Evolutionary conservation across 2,113 vertebrate species (phyloP), one percentile per base, ranked within the genome.

Genomic region (Phrynosoma platyrhinos): DNA sequence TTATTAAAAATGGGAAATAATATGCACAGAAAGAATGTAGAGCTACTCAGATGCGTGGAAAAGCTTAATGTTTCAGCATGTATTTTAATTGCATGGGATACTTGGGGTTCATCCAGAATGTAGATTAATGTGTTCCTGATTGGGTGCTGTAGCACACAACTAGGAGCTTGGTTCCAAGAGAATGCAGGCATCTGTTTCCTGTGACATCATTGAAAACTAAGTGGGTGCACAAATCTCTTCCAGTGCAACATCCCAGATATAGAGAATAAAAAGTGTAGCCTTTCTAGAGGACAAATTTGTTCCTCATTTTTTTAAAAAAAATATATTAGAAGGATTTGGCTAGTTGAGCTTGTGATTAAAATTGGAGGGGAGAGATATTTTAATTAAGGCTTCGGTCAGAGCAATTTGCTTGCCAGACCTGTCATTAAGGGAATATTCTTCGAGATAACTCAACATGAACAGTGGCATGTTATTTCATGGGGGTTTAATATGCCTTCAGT

Each of bases 31-130:
- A 58, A 36, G n/a, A 4, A 30, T 91, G 23, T 80, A n/a, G 82
- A 81, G 36, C 85, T 66, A 14, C 0, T 77, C 40, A 74, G 75
- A 91, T 90, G 81, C 91, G 89, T 79, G 85, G 72, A 91, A 71
- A 82, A 90, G 85, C 64, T 71, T 87, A 91, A n/a, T 52, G 89
- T 77, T 91, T 58, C 92, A 92, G 68, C 78, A 74, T 86, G 80
- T 20, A 76, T 13, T 47, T 4, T 89, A 62, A 80, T 76, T 87
- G 12, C 52, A 53, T 82, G 75, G 76, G 87, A 89, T n/a, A 66
- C 40, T 76, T 40, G 21, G 52, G 47, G 66, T 30, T 69, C 66
- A 69, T n/a, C 27, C 47, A 12, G 32, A 71, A 86, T 88, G 30
- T 30, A 92, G 91, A 77, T 42, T 68, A 20, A 18, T 53, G 9